These are phyloP conservation scores for Dromococcyx pavoninus DNA, from an alignment of 2,797 vertebrate species.

Conservation along the genomic window DNA sequence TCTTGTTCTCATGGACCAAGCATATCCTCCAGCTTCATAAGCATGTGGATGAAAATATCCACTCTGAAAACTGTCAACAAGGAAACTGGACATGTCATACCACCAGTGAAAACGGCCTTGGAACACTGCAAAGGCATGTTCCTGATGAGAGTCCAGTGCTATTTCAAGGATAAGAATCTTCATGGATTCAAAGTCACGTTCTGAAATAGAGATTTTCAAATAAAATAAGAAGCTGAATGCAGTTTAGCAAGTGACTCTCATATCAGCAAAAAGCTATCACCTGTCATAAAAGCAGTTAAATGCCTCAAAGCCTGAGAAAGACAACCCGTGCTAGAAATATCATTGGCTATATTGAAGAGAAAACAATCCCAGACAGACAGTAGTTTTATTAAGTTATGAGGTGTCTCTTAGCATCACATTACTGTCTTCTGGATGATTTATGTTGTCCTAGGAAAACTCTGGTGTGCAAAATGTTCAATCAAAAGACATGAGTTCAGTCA, in stretches of 20 bases:
- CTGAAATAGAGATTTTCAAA: too few relatives aligned
- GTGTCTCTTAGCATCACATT: neutral
- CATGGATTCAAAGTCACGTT: neutral
- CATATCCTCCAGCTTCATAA: neutral
- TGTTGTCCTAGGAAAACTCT: neutral
- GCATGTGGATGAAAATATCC: neutral
- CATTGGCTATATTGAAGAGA: neutral
- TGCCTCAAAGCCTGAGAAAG: neutral
- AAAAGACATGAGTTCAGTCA: slow-evolving; percentile 35
- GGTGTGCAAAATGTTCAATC: slow-evolving; percentile 13
- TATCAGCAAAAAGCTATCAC: neutral
- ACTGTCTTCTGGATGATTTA: slow-evolving; percentile 8
- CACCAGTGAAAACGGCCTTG: neutral
- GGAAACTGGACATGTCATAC: neutral
- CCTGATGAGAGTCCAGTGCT: neutral
- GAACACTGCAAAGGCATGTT: neutral
- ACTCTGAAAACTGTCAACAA: neutral
- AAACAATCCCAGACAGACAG: neutral
- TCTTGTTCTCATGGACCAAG: neutral
- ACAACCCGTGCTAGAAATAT: neutral
- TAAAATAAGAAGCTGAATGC: neutral
- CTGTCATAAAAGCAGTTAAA: neutral
- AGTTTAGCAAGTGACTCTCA: neutral
- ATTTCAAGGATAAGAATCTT: neutral
- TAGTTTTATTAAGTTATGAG: neutral